Percentiles rank a stretch among this genome's conserved stretches.
These are phyloP conservation scores for Ranitomeya variabilis DNA, from an alignment of 2,113 vertebrate genomes.

Conservation along the genomic window DNA sequence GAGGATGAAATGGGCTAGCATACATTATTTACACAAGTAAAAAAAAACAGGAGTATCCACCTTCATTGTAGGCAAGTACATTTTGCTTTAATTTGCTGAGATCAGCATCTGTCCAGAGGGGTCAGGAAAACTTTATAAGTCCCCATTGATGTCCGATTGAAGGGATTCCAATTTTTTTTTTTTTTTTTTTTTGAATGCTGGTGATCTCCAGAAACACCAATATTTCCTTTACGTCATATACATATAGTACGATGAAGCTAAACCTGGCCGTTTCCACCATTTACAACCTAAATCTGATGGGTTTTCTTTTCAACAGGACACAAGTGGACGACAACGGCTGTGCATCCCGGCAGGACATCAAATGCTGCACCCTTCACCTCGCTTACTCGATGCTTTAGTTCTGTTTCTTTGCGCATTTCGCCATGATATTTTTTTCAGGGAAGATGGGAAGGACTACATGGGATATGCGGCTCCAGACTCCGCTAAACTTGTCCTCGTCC, in stretches of 20 bases:
- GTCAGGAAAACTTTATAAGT: background rate
- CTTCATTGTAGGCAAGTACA: background rate
- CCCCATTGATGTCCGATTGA: background rate
- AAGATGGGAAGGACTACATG: constrained; percentile 76
- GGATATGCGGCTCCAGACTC: constrained; percentile 82
- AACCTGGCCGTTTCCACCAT: background rate
- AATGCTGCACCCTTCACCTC: too few species aligned
- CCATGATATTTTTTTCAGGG: constrained; percentile 64
- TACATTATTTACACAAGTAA: too few species aligned
- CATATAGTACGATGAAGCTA: background rate
- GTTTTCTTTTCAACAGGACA: background rate
- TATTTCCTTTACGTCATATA: background rate
- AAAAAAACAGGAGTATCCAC: background rate
- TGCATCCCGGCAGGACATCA: background rate
- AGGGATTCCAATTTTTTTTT: background rate
- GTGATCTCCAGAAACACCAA: background rate
- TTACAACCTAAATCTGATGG: background rate
- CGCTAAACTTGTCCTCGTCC: constrained; percentile 78
- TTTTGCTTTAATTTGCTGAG: background rate
- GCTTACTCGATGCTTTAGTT: background rate
- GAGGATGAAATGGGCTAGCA: too few species aligned
- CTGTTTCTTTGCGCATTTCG: background rate
- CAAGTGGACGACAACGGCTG: background rate
- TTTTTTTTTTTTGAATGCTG: background rate
- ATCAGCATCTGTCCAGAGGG: background rate